These are phyloP conservation scores for Globia sparganii DNA, from an alignment of 2,888 invertebrate genomes.

Conservation along the genomic window DNA sequence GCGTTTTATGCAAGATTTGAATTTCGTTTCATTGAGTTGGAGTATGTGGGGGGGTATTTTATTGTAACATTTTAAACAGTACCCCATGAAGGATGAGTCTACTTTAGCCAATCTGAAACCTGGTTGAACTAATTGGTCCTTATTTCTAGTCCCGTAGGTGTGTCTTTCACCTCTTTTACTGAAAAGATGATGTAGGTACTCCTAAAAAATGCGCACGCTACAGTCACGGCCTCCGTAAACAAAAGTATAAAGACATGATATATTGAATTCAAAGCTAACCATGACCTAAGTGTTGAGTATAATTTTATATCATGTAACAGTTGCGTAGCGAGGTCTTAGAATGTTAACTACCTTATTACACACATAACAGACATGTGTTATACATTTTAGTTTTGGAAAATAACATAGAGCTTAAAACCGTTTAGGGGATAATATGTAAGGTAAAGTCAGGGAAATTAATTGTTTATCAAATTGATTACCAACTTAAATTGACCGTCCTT, in stretches of 20 bases:
- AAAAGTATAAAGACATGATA: background rate
- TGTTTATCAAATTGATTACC: background rate
- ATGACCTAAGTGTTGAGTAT: constrained; percentile 31
- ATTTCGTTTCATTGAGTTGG: too few species aligned
- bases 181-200: too few species aligned
- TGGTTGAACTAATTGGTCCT: too few species aligned
- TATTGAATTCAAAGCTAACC: constrained; percentile 9
- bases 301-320: constrained; percentile 24
- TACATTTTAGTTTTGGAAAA: background rate
- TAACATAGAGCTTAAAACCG: background rate
- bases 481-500: background rate
- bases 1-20: too few species aligned
- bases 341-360: constrained; percentile 38
- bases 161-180: too few species aligned
- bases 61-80: too few species aligned
- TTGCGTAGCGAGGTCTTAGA: constrained; percentile 1
- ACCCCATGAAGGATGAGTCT: too few species aligned
- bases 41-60: too few species aligned
- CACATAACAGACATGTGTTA: background rate
- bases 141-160: too few species aligned
- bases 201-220: background rate
- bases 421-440: background rate
- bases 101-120: too few species aligned
- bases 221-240: background rate
- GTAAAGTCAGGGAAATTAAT: background rate